A percentile compares a stretch with the other conserved stretches of the same genome.
Evolutionary conservation across 1,140 invertebrate genomes (phyloP).

Genomic region (Apis dorsata): DNA sequence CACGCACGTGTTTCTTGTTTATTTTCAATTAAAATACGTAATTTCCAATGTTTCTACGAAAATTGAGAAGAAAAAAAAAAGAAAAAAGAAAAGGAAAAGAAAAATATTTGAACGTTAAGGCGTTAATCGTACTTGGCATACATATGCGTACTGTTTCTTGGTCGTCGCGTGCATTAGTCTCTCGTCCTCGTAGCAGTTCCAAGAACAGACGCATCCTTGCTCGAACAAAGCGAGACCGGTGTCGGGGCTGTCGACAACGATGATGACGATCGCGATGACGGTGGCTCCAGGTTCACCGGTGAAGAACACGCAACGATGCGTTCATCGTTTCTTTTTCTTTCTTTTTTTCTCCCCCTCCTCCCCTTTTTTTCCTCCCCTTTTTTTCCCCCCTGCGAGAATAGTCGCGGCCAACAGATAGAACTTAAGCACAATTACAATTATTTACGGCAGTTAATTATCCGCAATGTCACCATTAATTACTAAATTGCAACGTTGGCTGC

Average conservation of each 20-base stretch:
- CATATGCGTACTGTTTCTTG: background rate
- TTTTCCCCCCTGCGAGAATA: conserved; percentile 26
- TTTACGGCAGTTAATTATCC: conserved; percentile 73
- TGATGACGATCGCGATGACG: conserved; percentile 25
- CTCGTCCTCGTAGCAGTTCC: conserved; percentile 69
- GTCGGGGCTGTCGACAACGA: background rate
- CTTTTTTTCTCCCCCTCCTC: background rate
- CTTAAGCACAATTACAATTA: conserved; percentile 74
- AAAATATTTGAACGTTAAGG: too few species aligned
- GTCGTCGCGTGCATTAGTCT: conserved; percentile 51
- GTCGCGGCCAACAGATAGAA: conserved; percentile 57
- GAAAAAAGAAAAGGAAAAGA: too few species aligned
- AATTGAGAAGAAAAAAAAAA: too few species aligned
- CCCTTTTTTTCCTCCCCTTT: background rate
- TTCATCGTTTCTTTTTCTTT: conserved; percentile 12
- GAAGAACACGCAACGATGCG: conserved; percentile 38
- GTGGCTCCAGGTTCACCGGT: conserved; percentile 42
- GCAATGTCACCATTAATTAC: conserved; percentile 77
- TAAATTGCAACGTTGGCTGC: conserved; percentile 70
- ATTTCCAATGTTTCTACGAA: too few species aligned
- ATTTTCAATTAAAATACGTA: too few species aligned
- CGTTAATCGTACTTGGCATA: conserved; percentile 8
- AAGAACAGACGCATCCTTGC: conserved; percentile 57
- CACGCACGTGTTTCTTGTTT: too few species aligned
- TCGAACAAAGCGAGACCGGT: background rate